These are phyloP conservation scores for Sander vitreus DNA, from an alignment of 2,113 vertebrate genomes.

Conservation along the genomic window DNA sequence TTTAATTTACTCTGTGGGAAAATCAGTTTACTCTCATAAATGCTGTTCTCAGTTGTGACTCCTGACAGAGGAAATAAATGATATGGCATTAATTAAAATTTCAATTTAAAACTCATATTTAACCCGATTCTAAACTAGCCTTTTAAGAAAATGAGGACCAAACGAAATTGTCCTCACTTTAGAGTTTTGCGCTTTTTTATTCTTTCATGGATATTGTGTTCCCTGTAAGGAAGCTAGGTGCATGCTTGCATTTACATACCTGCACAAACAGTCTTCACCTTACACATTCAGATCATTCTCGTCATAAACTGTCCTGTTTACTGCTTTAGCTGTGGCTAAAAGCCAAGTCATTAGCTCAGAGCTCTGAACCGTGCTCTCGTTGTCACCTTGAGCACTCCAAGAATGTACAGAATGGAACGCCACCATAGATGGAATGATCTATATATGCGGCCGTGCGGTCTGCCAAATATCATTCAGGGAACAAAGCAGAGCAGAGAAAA, in stretches of 20 bases:
- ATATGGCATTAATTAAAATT: not conserved
- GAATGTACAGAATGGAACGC: conserved; percentile 60
- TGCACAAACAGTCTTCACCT: conserved; percentile 2
- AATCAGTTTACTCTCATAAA: not conserved
- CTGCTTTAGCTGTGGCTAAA: conserved; percentile 8
- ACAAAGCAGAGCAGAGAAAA: conserved; percentile 1
- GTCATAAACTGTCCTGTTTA: not conserved
- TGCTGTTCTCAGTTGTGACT: not conserved
- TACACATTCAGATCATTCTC: conserved; percentile 31
- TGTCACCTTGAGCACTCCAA: conserved; percentile 28
- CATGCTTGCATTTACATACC: not conserved
- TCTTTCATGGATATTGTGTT: not conserved
- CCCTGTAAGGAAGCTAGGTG: not conserved
- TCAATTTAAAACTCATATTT: not conserved
- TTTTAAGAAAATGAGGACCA: not conserved
- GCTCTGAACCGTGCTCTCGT: not conserved
- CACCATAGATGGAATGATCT: conserved; percentile 26
- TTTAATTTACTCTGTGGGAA: not conserved
- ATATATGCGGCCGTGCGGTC: not conserved
- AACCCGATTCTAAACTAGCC: not conserved
- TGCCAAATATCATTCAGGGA: conserved; percentile 15
- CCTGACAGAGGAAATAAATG: not conserved
- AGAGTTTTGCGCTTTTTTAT: not conserved
- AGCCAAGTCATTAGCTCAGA: conserved; percentile 26
- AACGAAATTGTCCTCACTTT: not conserved